Evolutionary conservation across 2,888 invertebrate genomes (phyloP), one percentile per base, ranked within the genome.

Genomic region (Quadroppia sp.): DNA sequence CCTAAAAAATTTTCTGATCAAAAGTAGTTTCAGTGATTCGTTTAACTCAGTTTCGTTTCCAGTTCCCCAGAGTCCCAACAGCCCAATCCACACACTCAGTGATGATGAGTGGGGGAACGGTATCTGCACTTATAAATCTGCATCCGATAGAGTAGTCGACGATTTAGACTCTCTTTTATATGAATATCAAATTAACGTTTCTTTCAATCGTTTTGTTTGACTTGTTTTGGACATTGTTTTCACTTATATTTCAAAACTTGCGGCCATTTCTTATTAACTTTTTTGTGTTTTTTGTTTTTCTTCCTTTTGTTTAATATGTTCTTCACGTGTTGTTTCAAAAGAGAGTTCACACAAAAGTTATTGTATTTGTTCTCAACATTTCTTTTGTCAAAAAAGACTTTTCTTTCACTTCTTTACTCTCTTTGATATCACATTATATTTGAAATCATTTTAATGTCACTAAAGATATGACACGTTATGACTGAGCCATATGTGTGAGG

Each of bases 21-120:
- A 36, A 64, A 36, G 36, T 32, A 64, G 64, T 64, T 20, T 36
- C 32, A 64, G 20, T 36, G 64, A 64, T 64, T 64, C 64, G 64
- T 40, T 59, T 64, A 64, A 36, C 64, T 64, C 64, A 40, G 64
- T 64, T 64, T 64, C 64, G 64, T 64, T 64, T 64, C 36, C n/a
- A 25, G 64, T 15, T 64, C 64, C 30, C 64, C 6, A n/a, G 64
- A 64, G 64, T 3, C 17, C 36, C 36, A 36, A 36, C 32, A 40
- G 13, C 32, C 59, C 28, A 30, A 13, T 9, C 28, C 59, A 23
- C 17, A 28, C 6, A 59, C 28, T 28, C 7, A 28, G 28, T 13
- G 28, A 53, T 53, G 20, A 53, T n/a, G n/a, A n/a, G n/a, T n/a
- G 53, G 15, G n/a, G 7, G 53, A 30, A 30, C 20, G 32, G 17